Base-by-base conservation (phyloP, 2,888 invertebrate genomes). In the Melinaea menophilus region DNA sequence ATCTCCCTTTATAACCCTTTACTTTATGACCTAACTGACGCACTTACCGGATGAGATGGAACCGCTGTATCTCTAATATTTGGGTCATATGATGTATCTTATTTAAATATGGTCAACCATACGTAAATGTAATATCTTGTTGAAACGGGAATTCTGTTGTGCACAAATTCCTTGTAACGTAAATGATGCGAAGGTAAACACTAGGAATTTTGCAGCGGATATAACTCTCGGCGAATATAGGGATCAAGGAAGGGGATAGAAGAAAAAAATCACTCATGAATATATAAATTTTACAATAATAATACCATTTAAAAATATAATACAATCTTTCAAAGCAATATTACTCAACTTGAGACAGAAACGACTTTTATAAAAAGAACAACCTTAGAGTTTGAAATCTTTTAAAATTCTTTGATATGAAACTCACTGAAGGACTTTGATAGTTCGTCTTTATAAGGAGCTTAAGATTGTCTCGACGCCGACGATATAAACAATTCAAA, bases 1-100 rank as follows among this genome's bases (percentile, higher is more conserved):
- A 58, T 54, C 66, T 66, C 65, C 67, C 67, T 64, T 64, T 55
- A 55, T 61, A 63, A 61, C 62, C 67, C 64, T 67, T 63, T 55
- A 59, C 60, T 65, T 58, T 63, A 63, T 65, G 67, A 67, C 67
- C 67, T 63, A 55, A 65, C 67, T 63, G 65, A 65, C 65, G 63
- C 57, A 65, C 61, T 61, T 63, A 58, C 51, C 45, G 48, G 48
- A 48, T 48, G 13, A 41, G 13, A 57, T 62, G 48, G 51, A 51
- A 57, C 54, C 34, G 48, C 37, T 56, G 31, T 57, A 13, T 60
- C 13, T 45, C 31, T 62, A 54, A 45, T 58, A 62, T 62, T 57
- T 62, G 54, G 61, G 61, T 57, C 57, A 58, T 62, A 62, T 62
- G 57, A 41, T 41, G 57, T 31, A 51, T 22, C 31, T 13, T n/a